phyloP scores from a whole-genome alignment of 2,797 vertebrate species.

The Myotis planiceps region DNA sequence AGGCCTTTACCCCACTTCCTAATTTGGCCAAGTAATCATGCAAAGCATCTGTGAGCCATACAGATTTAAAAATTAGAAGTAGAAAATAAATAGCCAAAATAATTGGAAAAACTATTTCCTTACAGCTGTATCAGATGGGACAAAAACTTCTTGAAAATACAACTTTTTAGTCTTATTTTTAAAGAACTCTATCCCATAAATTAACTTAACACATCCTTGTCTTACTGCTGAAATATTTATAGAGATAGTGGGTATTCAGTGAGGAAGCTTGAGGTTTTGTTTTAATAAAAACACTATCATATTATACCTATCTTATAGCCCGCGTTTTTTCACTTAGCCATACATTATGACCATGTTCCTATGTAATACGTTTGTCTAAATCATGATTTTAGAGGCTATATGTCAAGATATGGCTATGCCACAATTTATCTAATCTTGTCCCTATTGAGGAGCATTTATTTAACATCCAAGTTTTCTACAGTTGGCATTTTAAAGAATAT shows the following conservation, averaged over 20 bases:
- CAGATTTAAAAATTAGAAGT: not conserved
- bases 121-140: not conserved
- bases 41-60: not conserved
- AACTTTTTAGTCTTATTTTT: not conserved
- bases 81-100: not conserved
- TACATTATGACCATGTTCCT: not conserved
- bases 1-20: not conserved
- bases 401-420: not conserved
- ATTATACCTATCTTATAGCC: not conserved
- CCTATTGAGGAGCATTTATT: not conserved
- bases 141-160: not conserved
- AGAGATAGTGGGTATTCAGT: not conserved
- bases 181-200: not conserved
- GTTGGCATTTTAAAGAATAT: conserved; percentile 14
- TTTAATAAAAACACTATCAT: conserved; percentile 27
- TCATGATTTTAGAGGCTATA: not conserved
- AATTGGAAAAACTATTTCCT: not conserved
- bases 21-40: not conserved
- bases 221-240: not conserved
- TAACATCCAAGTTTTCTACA: not conserved
- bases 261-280: not conserved
- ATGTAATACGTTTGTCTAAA: not conserved
- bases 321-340: not conserved
- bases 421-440: not conserved
- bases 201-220: not conserved